These are phyloP conservation scores for Trachelus troglodyta DNA, from an alignment of 2,888 invertebrate genomes.

Conservation along the genomic window DNA sequence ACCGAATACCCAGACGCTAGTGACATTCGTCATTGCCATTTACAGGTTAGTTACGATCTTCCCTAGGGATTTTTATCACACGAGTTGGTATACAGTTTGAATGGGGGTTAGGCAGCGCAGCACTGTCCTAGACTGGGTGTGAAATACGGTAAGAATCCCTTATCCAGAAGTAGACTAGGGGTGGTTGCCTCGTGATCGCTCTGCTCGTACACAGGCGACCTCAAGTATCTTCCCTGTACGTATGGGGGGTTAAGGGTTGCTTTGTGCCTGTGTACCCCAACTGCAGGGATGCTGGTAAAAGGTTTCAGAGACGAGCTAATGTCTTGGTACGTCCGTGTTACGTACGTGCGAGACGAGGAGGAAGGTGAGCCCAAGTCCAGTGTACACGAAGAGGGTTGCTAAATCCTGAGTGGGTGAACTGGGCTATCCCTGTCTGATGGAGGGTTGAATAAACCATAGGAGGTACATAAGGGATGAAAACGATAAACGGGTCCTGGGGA, in stretches of 20 bases:
- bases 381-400: constrained; percentile 12
- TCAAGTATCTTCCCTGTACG: neutral
- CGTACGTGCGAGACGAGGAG: neutral
- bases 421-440: constrained; percentile 29
- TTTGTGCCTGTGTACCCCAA: neutral
- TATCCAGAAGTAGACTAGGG: neutral
- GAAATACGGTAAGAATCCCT: neutral
- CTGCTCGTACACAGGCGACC: neutral
- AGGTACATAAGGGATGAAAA: constrained; percentile 15
- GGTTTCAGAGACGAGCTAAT: neutral
- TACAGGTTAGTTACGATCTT: neutral
- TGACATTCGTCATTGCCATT: neutral
- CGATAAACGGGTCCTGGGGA: constrained; percentile 12
- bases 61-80: neutral
- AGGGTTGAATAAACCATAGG: constrained; percentile 41
- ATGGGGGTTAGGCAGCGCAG: neutral
- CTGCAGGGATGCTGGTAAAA: neutral
- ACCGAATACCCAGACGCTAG: neutral
- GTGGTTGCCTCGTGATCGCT: neutral
- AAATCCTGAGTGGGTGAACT: constrained; percentile 30
- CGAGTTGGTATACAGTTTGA: neutral
- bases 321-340: neutral
- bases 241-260: neutral
- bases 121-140: neutral
- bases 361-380: neutral